phyloP scores from a whole-genome alignment of 2,797 vertebrate genomes.

The Delichon dasypus region DNA sequence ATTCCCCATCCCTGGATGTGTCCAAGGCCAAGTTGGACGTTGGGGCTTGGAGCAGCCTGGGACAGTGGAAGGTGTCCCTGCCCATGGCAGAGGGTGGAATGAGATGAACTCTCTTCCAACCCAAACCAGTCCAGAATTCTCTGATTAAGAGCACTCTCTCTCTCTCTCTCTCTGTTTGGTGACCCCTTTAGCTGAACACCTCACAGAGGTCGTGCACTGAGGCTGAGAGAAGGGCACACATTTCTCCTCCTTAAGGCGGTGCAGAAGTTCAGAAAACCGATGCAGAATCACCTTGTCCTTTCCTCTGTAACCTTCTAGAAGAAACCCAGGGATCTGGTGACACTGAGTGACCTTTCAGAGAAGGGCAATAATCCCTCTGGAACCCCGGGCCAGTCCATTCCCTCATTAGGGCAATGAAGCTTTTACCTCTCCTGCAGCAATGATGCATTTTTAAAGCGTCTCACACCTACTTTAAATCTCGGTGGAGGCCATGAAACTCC shows the following conservation, averaged over 20 bases:
- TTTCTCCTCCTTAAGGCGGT: background rate
- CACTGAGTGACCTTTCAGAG: background rate
- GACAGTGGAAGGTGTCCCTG: background rate
- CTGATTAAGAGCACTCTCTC: background rate
- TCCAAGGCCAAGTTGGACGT: background rate
- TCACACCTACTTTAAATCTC: slow-evolving; percentile 17
- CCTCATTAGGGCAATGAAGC: background rate
- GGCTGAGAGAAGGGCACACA: background rate
- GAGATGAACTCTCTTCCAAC: background rate
- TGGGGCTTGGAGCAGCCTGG: background rate
- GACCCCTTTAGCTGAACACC: background rate
- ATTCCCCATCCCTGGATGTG: background rate
- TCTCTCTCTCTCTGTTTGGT: background rate
- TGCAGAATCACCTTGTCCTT: background rate
- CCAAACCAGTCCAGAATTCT: background rate
- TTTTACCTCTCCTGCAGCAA: background rate
- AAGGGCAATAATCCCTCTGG: background rate
- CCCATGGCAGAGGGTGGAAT: background rate
- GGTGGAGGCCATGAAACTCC: background rate
- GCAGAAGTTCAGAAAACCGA: background rate
- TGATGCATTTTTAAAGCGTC: background rate
- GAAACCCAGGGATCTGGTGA: background rate
- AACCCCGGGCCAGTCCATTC: background rate
- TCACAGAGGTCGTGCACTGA: background rate
- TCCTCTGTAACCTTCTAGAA: background rate